Evolutionary conservation across 2,888 invertebrate species (phyloP).

Genomic region (Temnothorax ravouxi): DNA sequence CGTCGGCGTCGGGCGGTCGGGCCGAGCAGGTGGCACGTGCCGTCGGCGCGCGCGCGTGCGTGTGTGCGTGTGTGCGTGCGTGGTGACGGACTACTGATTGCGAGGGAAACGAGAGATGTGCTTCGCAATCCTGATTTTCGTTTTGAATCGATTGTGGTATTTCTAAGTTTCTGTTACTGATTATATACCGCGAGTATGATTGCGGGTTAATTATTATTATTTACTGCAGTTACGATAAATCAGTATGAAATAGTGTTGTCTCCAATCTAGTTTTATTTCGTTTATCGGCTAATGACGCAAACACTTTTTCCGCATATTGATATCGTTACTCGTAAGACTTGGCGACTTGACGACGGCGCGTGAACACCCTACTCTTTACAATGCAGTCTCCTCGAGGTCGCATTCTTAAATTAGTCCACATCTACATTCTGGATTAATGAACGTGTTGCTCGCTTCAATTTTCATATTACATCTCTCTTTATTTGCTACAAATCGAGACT

Average conservation of each 20-base stretch:
- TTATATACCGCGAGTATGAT: background rate
- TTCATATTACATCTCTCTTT: background rate
- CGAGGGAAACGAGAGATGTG: background rate
- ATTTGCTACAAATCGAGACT: background rate
- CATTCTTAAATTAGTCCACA: slow-evolving; percentile 18
- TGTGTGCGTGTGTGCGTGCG: slow-evolving; percentile 18
- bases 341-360: background rate
- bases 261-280: background rate
- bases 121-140: no score
- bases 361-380: background rate
- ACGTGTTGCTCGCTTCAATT: background rate
- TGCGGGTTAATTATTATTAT: background rate
- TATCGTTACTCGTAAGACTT: slow-evolving; percentile 15
- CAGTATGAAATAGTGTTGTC: background rate
- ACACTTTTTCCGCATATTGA: slow-evolving; percentile 13
- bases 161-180: background rate
- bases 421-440: slow-evolving; percentile 21
- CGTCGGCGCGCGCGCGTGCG: slow-evolving; percentile 7
- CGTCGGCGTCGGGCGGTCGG: slow-evolving; percentile 7
- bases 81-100: background rate
- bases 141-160: background rate
- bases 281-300: background rate
- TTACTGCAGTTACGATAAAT: background rate
- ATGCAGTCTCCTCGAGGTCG: slow-evolving; percentile 9
- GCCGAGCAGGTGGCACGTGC: slow-evolving; percentile 62